Base-by-base conservation (phyloP, 2,888 invertebrate genomes). In the Stenolophus ochropezus region DNA sequence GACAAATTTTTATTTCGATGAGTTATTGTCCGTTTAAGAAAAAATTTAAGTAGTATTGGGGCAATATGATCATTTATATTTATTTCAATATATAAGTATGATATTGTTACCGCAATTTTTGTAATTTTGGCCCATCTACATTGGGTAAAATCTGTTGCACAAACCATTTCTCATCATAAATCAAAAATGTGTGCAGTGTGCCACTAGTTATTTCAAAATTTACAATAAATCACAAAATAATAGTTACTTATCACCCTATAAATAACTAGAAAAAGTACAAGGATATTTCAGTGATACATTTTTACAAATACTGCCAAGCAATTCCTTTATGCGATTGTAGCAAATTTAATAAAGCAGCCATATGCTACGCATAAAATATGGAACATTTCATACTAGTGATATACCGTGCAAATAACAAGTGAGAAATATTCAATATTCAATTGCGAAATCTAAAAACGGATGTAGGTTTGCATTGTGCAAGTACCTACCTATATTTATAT, bases 401-500 rank as follows among this genome's bases (percentile, higher is more conserved):
- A 61, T 61, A 61, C 5, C 3, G 61, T 25, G 21, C 61, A 25
- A 4, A 25, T 61, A 61, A 61, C 23, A 23, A 1, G 11, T 4
- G 14, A 25, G 61, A 61, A 61, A n/a, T 25, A 14, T 61, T 61
- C 61, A 14, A 61, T 61, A 61, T 61, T 61, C 61, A 61, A 61
- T 61, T 61, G 61, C 21, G 25, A 14, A 21, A 14, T 25, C 23
- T 61, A 25, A 25, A 61, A 61, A 25, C 61, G 61, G 25, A 61
- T 25, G 25, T 61, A 25, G 23, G 23, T 61, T 14, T 61, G 61
- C 23, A 6, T 4, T 27, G 21, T 61, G 14, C n/a, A 61, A 61
- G 56, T 56, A 56, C 20, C 20, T 61, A 61, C 25, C 61, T 61
- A 61, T 61, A 61, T 61, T 61, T 61, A 61, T 61, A 61, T 61